Evolutionary conservation across 2,113 vertebrate genomes (phyloP).

Genomic region (Pelvicachromis taeniatus): DNA sequence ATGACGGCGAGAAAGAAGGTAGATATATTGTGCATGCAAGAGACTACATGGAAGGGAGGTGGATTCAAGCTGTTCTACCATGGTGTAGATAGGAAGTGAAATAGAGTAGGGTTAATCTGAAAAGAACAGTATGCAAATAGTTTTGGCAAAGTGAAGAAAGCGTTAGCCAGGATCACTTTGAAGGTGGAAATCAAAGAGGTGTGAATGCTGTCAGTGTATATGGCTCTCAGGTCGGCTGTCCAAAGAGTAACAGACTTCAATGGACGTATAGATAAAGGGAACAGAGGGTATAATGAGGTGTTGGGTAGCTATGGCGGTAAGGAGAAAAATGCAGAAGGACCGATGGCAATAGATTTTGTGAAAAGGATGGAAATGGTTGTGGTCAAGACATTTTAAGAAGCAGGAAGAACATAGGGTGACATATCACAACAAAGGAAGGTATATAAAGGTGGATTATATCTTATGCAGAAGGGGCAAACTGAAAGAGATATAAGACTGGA

Average conservation of each 20-base stretch:
- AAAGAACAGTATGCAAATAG: background rate
- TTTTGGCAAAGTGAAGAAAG: background rate
- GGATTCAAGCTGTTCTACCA: background rate
- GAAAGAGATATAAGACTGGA: background rate
- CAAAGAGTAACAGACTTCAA: background rate
- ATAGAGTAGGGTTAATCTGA: background rate
- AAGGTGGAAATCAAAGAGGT: background rate
- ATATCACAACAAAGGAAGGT: background rate
- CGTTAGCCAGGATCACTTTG: background rate
- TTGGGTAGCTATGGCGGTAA: background rate
- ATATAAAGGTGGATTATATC: background rate
- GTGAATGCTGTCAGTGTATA: background rate
- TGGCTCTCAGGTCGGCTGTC: background rate
- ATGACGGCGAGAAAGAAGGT: background rate
- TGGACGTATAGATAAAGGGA: background rate
- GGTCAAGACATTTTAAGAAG: background rate
- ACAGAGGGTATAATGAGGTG: background rate
- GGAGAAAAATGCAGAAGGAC: background rate
- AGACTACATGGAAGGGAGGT: background rate
- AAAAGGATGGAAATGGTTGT: background rate
- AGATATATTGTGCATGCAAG: background rate
- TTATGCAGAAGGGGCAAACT: background rate
- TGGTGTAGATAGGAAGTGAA: background rate
- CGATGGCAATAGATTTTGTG: background rate
- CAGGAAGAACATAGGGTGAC: background rate